phyloP scores from a whole-genome alignment of 2,797 vertebrate genomes.

The Microctenopoma lineatum region DNA sequence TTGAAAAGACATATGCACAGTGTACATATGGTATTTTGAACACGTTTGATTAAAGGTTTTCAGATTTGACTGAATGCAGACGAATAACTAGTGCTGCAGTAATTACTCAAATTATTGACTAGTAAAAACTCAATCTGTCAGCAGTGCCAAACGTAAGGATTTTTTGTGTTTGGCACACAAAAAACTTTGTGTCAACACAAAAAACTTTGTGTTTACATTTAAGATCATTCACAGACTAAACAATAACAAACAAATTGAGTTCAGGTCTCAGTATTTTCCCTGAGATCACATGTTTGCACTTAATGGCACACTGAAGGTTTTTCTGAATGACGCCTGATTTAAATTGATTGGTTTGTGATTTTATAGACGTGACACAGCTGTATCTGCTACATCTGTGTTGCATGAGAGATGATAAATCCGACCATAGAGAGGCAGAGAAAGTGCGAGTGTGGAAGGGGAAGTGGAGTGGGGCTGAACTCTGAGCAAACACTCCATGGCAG shows the following conservation, averaged over 20 bases:
- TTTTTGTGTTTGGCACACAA: not conserved
- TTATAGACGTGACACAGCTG: not conserved
- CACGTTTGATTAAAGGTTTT: constrained; percentile 20
- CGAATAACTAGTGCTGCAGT: not conserved
- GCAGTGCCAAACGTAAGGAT: not conserved
- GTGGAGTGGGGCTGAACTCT: constrained; percentile 48
- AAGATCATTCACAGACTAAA: not conserved
- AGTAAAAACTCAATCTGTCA: not conserved
- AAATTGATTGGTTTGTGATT: not conserved
- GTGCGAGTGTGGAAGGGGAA: constrained; percentile 22
- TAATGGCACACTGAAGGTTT: not conserved
- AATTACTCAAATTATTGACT: not conserved
- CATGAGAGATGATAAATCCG: not conserved
- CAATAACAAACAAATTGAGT: no score
- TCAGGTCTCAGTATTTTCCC: not conserved
- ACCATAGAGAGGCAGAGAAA: not conserved
- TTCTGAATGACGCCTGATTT: not conserved
- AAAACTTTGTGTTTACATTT: not conserved
- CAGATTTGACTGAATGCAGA: constrained; percentile 27
- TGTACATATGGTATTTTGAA: constrained; percentile 10
- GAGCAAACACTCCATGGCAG: constrained; percentile 60
- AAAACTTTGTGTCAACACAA: no score
- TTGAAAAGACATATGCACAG: constrained; percentile 6
- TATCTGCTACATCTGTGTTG: not conserved
- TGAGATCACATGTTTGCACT: not conserved